phyloP scores from a whole-genome alignment of 2,113 vertebrate species.

The Microcebus murinus region DNA sequence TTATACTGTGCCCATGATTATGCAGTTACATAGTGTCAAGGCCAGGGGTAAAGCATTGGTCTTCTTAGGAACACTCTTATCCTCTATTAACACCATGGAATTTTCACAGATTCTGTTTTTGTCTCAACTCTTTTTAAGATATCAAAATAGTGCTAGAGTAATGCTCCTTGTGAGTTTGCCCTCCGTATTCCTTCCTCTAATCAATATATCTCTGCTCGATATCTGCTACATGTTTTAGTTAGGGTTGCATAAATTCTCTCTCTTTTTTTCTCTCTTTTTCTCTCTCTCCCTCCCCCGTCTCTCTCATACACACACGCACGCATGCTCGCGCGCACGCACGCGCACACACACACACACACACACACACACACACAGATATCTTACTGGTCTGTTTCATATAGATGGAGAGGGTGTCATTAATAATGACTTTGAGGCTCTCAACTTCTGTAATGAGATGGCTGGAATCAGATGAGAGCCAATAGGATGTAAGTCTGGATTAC shows the following conservation, averaged over 20 bases:
- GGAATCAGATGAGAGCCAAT: background rate
- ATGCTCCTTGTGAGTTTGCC: background rate
- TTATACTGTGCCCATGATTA: background rate
- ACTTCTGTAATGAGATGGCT: background rate
- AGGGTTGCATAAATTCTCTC: background rate
- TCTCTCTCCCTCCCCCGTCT: background rate
- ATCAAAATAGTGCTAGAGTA: background rate
- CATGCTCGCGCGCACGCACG: background rate
- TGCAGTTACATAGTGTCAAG: background rate
- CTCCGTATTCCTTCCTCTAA: background rate
- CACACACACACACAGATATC: background rate
- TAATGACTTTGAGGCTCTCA: background rate
- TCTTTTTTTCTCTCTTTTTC: background rate
- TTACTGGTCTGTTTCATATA: background rate
- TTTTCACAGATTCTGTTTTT: background rate
- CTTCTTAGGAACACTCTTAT: background rate
- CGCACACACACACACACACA: background rate
- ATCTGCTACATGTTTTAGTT: background rate
- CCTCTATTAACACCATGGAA: background rate
- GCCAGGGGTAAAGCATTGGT: background rate
- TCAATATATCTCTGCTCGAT: background rate
- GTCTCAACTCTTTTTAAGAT: background rate
- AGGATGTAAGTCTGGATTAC: background rate
- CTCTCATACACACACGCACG: background rate
- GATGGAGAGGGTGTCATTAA: background rate